Percentiles rank a stretch among this genome's conserved stretches.
phyloP scores from a whole-genome alignment of 2,888 invertebrate species.

The Conus canariensis region DNA sequence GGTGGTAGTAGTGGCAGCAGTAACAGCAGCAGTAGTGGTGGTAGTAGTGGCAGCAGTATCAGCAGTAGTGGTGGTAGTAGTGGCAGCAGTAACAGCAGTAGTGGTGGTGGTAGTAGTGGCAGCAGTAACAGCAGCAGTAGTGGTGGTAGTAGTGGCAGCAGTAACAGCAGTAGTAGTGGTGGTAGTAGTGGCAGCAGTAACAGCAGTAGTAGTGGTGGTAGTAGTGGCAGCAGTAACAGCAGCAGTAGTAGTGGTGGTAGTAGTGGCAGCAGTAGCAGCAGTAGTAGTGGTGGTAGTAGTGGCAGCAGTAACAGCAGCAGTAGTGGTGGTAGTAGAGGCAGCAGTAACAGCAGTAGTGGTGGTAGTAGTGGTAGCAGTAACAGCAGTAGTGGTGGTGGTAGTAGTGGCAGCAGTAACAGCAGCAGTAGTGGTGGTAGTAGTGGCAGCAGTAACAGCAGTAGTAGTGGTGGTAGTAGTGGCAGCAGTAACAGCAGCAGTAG shows the following conservation, averaged over 20 bases:
- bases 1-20: no score
- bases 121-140: neutral
- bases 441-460: neutral
- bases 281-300: no score
- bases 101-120: neutral
- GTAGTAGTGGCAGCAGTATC: no score
- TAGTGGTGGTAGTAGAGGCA: neutral
- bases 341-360: neutral
- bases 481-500: neutral
- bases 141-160: no score
- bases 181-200: no score
- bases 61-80: no score
- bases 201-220: neutral
- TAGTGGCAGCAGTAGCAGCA: neutral
- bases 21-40: no score
- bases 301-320: neutral
- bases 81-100: neutral
- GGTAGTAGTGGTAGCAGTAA: neutral
- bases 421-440: neutral
- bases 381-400: neutral
- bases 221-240: neutral
- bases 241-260: neutral
- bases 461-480: neutral
- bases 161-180: no score
- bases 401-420: neutral